Evolutionary conservation across 2,113 vertebrate genomes (phyloP).

Genomic region (Pelecanus crispus): DNA sequence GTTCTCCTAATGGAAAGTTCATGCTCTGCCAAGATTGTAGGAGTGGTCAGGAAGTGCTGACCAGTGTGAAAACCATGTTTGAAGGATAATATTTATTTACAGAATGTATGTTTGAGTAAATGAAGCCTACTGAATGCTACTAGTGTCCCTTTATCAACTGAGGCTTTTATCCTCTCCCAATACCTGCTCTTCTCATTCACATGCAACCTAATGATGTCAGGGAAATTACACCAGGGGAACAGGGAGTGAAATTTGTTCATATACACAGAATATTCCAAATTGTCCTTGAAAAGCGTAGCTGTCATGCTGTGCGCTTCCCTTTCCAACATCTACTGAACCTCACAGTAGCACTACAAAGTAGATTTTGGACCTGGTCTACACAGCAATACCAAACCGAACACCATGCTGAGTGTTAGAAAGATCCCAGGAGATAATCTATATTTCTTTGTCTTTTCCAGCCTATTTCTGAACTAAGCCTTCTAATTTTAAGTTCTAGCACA

Average conservation of each 20-base stretch:
- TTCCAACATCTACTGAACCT: not conserved
- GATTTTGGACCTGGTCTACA: not conserved
- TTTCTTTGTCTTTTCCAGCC: not conserved
- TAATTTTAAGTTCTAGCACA: not conserved
- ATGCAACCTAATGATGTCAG: not conserved
- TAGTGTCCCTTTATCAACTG: not conserved
- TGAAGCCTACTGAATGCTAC: not conserved
- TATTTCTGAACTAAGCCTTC: not conserved
- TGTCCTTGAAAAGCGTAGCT: not conserved
- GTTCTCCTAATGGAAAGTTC: not conserved
- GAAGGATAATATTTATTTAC: not conserved
- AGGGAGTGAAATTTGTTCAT: not conserved
- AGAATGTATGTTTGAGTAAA: not conserved
- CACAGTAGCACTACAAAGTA: not conserved
- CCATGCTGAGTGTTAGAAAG: not conserved
- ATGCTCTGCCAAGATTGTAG: not conserved
- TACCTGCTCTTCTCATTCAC: not conserved
- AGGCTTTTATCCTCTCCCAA: not conserved
- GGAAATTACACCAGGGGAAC: not conserved
- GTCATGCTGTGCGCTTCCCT: not conserved
- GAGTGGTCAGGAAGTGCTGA: not conserved
- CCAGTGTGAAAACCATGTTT: not conserved
- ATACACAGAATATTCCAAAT: not conserved
- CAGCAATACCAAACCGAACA: not conserved
- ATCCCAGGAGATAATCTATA: not conserved